Conservation (phyloP, 2,113 vertebrate species). For the Thryonomys swinderianus region DNA sequence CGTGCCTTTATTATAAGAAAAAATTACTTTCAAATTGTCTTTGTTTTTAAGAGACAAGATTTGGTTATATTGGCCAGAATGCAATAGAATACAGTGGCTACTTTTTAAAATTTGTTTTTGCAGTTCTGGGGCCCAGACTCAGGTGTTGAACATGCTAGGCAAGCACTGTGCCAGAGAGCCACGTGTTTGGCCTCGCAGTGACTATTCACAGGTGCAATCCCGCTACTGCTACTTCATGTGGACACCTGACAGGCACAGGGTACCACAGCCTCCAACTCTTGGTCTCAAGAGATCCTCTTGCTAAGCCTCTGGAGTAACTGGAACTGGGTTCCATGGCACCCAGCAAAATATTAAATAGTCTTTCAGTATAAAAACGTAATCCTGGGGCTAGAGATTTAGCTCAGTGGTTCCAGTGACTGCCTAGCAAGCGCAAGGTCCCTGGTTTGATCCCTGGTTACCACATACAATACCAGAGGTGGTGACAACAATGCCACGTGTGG, state of each 20-base stretch:
- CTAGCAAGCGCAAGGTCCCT: too few relatives aligned
- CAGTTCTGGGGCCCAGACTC: not conserved
- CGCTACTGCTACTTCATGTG: not conserved
- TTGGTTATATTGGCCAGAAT: not conserved
- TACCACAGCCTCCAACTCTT: not conserved
- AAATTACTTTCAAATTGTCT: not conserved
- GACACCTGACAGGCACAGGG: too few relatives aligned
- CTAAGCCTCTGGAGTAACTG: not conserved
- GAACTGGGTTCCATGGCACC: not conserved
- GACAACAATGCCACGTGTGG: too few relatives aligned
- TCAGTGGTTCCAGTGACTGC: too few relatives aligned
- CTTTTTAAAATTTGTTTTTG: not conserved
- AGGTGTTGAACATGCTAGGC: not conserved
- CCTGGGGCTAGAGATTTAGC: too few relatives aligned
- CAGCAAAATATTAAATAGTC: not conserved
- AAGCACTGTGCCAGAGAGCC: not conserved
- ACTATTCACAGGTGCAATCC: not conserved
- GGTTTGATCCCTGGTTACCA: too few relatives aligned
- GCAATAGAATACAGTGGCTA: not conserved
- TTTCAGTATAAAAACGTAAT: constrained; percentile 41
- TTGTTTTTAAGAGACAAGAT: not conserved
- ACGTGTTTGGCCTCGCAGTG: not conserved
- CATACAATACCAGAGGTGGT: too few relatives aligned
- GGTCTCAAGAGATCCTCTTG: not conserved
- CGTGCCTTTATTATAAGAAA: not conserved